Evolutionary conservation across 2,888 invertebrate genomes (phyloP).

Genomic region (Furcula furcula): DNA sequence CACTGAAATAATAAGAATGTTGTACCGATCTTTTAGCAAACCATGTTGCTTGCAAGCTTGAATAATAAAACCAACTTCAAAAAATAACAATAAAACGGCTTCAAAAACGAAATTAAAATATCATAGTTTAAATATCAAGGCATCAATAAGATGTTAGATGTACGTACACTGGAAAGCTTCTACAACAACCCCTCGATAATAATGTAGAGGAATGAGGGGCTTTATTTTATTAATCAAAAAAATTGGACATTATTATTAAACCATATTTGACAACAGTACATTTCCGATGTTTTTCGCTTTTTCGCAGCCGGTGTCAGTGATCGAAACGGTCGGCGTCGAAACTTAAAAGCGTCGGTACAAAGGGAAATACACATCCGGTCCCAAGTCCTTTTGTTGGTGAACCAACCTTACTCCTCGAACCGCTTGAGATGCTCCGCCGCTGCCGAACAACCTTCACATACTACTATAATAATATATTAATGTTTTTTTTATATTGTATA

Average conservation of each 20-base stretch:
- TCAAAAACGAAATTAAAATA: background rate
- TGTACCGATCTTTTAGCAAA: too few species aligned
- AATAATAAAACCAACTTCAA: too few species aligned
- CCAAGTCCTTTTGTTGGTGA: constrained; percentile 45
- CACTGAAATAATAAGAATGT: too few species aligned
- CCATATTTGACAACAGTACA: background rate
- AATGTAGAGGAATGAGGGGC: too few species aligned
- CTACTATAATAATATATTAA: too few species aligned
- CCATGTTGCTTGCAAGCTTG: too few species aligned
- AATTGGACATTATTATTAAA: too few species aligned
- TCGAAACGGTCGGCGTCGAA: constrained; percentile 46
- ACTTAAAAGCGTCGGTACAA: constrained; percentile 60
- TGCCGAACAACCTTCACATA: constrained; percentile 1
- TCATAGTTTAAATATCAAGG: background rate
- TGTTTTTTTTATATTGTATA: too few species aligned
- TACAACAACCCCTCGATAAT: too few species aligned
- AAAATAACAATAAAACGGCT: too few species aligned
- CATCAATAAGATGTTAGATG: background rate
- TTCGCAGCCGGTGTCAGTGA: constrained; percentile 42
- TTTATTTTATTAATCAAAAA: too few species aligned
- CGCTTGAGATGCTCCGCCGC: constrained; percentile 7
- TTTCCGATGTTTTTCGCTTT: constrained; percentile 9
- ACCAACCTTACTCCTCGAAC: constrained; percentile 19
- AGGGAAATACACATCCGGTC: constrained; percentile 58
- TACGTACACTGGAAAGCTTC: too few species aligned